phyloP scores from a whole-genome alignment of 2,888 invertebrate genomes.

The Ophion ellenae region DNA sequence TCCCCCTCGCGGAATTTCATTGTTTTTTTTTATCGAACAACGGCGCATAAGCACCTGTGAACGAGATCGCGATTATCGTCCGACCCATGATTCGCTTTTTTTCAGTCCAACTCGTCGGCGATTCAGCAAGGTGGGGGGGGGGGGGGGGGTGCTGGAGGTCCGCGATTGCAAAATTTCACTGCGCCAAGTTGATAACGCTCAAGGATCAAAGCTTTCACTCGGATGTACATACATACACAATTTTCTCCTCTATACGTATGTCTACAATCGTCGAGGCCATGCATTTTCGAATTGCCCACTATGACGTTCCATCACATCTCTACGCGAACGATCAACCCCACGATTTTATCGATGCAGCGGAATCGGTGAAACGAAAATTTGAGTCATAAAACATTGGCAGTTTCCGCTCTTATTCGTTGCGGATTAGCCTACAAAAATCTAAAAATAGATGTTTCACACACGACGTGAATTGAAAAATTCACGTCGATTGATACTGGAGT shows the following conservation, averaged over 20 bases:
- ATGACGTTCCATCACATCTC: constrained; percentile 50
- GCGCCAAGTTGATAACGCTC: constrained; percentile 60
- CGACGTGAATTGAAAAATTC: too few species aligned
- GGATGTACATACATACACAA: constrained; percentile 38
- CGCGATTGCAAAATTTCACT: constrained; percentile 56
- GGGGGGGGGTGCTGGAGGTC: neutral
- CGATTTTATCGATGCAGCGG: constrained; percentile 29
- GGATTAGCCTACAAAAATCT: too few species aligned
- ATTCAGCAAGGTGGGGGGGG: constrained; percentile 8
- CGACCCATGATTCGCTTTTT: constrained; percentile 42
- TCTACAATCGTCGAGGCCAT: neutral
- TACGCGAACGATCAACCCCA: constrained; percentile 27
- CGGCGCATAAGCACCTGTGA: constrained; percentile 33
- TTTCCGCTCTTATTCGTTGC: too few species aligned
- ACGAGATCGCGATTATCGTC: constrained; percentile 56
- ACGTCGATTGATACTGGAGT: too few species aligned
- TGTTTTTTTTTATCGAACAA: constrained; percentile 31
- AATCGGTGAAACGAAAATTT: constrained; percentile 7
- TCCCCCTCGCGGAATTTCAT: constrained; percentile 20
- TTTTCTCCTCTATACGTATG: neutral
- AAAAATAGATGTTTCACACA: too few species aligned
- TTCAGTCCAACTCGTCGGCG: constrained; percentile 58
- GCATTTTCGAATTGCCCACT: constrained; percentile 15
- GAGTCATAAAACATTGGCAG: too few species aligned
- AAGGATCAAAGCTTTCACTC: constrained; percentile 50